Evolutionary conservation across 2,888 invertebrate genomes (phyloP), one percentile per base, ranked within the genome.

Genomic region (Lasioglossum vierecki): DNA sequence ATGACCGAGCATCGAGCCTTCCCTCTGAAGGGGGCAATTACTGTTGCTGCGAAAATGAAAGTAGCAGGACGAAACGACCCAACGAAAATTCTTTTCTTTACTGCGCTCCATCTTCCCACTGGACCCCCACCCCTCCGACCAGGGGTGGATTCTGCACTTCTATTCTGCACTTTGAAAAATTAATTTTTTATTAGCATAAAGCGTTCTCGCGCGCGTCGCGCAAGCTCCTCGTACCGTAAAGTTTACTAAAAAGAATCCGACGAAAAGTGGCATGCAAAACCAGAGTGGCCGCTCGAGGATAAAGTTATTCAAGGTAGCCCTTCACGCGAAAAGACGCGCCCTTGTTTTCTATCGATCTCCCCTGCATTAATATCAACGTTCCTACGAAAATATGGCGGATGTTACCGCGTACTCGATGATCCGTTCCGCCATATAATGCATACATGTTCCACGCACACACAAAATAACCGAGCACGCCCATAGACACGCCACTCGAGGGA

Each of bases 11-110:
- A 81, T 91, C 88, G 86, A 86, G 80, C 85, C 82, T 53, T 41
- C 77, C 81, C 66, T 79, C 81, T 80, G 88, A 91, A 87, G 88
- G 80, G 86, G 85, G 84, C 88, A 92, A 91, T 92, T 92, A 91
- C 89, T 88, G 88, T 87, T 87, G 75, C 83, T 76, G 77, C 79
- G 88, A 76, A 76, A 88, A 87, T 78, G 84, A 84, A 85, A 86
- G 77, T 73, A 75, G 79, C 57, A 80, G 74, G 49, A 70, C 39
- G n/a, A 76, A 71, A 66, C 22, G 73, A 22, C 66, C 39, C 46
- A 68, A 39, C 63, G 73, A 79, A 81, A 72, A 66, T 72, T 73
- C 26, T 41, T 72, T n/a, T 30, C 26, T 63, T 30, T 18, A 15
- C 63, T 26, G 63, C 15, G 30, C 15, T 30, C 18, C 75, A 2